Base-by-base conservation (phyloP, 2,888 invertebrate genomes). In the Luperina testacea region DNA sequence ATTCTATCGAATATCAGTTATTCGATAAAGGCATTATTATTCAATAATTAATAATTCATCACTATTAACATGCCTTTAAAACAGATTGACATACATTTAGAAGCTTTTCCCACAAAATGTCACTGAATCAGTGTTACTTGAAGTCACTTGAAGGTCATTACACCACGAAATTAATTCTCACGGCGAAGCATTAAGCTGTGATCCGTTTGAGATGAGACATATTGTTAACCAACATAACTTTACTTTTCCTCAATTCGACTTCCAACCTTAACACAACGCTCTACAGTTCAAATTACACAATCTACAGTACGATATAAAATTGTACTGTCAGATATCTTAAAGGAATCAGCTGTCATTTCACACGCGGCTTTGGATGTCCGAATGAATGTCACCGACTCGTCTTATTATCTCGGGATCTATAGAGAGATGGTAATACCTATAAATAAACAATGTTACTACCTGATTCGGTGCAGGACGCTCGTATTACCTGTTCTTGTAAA, bases 101-200 rank as follows among this genome's bases (percentile, higher is more conserved):
- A 85, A 63, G 76, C 82, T 89, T 93, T 94, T 95, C 94, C 91
- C 94, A 93, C 93, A 92, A 91, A 89, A 92, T 94, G 93, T 94
- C 94, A 94, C 93, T 92, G 92, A 92, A 92, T 92, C 89, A 90
- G 87, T 89, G 86, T 91, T 89, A 90, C 90, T 85, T 90, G 91
- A 94, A 94, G 94, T 94, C 89, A 90, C 90, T 85, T 90, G 92
- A 94, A 95, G 95, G 95, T 95, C 94, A 94, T 94, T 95, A 93
- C 91, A 93, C 94, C 91, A 92, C 92, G 90, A 94, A 94, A 95
- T 96, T 95, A 95, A 95, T 96, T 96, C 96, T 95, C 96, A 95
- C 95, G 93, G 90, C 90, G 92, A 93, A 89, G 93, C 92, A 93
- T 94, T 94, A 94, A 94, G 93, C 92, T 93, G 88, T 92, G 93